Evolutionary conservation across 2,113 vertebrate species (phyloP), one percentile per base, ranked within the genome.

Genomic region (Rana temporaria): DNA sequence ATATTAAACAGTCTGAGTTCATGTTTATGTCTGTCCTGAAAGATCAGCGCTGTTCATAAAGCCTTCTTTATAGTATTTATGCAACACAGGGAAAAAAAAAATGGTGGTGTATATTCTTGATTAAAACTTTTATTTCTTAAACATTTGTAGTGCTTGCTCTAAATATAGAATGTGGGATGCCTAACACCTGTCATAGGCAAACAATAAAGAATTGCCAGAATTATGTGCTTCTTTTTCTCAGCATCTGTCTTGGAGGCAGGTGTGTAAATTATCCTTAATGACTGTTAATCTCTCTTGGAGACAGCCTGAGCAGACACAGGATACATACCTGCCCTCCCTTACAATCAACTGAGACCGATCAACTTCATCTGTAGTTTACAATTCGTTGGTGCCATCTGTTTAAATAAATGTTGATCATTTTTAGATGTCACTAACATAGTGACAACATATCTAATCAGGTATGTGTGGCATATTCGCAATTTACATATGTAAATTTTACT

Each of bases 1-100:
- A 48, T 48, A 48, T 48, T 48, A 48, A 48, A 48, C 55, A 74
- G 55, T 38, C 55, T 74, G 71, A 55, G 59, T 14, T 74, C n/a
- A 14, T 59, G 71, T 22, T 74, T 74, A 14, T 60, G 18, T 34
- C 18, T 1, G n/a, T 20, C 57, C 12, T 19, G 9, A 73, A 38
- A 60, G 59, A 60, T 59, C 30, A 38, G 32, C 20, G 15, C 71
- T 60, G 55, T 19, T 59, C 19, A 74, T 74, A 74, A 38, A 20
- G 57, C 17, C 12, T 57, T 72, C 52, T 73, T 9, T 24, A 38
- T 30, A 6, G 6, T 32, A n/a, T 34, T 4, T 38, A 34, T 34
- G 20, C n/a, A 22, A n/a, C n/a, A n/a, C n/a, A n/a, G n/a, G n/a
- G n/a, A n/a, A 24, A 70, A 52, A 53, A 71, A 53, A 70, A 20